Percentiles rank a stretch among this genome's conserved stretches.
Evolutionary conservation across 2,113 vertebrate species (phyloP).

Genomic region (Hippocampus comes): DNA sequence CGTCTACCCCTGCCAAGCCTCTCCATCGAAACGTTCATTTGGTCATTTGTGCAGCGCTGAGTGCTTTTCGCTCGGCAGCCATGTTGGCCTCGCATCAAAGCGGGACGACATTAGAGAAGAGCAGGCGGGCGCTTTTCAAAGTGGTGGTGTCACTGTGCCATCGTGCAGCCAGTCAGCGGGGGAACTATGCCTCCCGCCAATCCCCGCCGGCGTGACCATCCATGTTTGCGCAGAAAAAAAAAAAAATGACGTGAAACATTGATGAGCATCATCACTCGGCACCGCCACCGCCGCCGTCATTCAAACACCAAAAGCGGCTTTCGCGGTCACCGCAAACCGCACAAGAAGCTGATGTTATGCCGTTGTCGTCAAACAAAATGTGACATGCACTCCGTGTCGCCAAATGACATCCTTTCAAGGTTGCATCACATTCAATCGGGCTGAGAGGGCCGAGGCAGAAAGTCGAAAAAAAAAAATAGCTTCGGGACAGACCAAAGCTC

Average conservation of each 20-base stretch:
- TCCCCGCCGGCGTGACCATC: neutral
- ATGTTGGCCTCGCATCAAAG: neutral
- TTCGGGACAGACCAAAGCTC: no score
- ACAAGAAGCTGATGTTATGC: no score
- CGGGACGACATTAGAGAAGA: neutral
- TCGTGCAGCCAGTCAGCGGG: neutral
- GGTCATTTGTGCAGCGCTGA: neutral
- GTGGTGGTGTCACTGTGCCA: neutral
- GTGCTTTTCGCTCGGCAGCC: neutral
- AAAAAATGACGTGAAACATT: neutral
- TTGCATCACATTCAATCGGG: no score
- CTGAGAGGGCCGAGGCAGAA: no score
- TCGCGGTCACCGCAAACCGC: no score
- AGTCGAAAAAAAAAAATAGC: no score
- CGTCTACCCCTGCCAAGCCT: neutral
- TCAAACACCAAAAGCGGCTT: neutral
- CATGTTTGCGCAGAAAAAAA: neutral
- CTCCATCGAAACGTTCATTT: neutral
- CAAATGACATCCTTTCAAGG: no score
- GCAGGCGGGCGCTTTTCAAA: neutral
- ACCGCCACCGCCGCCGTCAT: neutral
- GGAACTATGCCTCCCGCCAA: neutral
- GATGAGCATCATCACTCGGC: neutral
- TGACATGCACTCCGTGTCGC: no score
- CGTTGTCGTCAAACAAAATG: no score